Evolutionary conservation across 2,888 invertebrate species (phyloP).

Genomic region (Mimas tiliae): DNA sequence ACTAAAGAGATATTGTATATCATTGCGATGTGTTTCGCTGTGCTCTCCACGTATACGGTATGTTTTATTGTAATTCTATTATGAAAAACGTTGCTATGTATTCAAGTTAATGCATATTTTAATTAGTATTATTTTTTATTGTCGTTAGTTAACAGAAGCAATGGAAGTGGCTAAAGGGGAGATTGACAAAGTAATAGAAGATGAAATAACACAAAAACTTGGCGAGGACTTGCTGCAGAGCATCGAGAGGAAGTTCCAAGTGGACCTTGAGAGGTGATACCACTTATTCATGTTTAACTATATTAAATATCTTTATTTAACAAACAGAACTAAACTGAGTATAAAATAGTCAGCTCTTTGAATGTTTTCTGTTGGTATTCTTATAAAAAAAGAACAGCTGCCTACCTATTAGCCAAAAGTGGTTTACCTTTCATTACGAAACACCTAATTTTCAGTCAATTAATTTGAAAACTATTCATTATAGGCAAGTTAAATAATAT

Average conservation of each 20-base stretch:
- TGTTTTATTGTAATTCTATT: background rate
- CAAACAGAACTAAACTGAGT: no score
- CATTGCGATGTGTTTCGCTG: background rate
- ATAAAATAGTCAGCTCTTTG: no score
- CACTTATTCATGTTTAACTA: background rate
- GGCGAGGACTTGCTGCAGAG: constrained; percentile 71
- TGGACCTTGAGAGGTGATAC: constrained; percentile 70
- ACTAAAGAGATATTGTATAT: background rate
- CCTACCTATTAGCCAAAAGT: no score
- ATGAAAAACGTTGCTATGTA: background rate
- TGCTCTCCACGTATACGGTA: background rate
- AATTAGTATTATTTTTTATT: no score
- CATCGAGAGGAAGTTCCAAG: constrained; percentile 75
- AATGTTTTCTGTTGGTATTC: no score
- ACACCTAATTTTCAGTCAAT: no score
- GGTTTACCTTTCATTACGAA: no score
- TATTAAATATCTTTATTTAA: no score
- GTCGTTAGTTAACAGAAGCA: constrained; percentile 42
- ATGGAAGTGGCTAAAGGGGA: constrained; percentile 59
- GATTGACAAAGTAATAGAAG: constrained; percentile 73
- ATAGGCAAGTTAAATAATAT: no score
- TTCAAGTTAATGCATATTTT: no score
- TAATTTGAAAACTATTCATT: no score
- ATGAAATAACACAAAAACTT: constrained; percentile 71
- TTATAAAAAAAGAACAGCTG: no score